These are phyloP conservation scores for Protosalanx chinensis DNA, from an alignment of 2,797 vertebrate genomes.

Conservation along the genomic window DNA sequence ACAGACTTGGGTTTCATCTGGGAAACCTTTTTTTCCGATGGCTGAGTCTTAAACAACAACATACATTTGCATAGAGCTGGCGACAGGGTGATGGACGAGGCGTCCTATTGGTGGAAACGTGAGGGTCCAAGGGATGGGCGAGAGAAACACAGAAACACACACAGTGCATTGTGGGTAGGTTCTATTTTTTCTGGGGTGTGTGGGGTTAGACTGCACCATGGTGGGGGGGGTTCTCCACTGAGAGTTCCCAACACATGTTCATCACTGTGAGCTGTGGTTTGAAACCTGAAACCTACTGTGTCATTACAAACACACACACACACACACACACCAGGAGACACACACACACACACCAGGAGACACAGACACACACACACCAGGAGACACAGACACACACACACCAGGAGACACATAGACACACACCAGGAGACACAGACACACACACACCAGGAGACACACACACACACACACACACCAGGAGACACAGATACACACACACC, in stretches of 20 bases:
- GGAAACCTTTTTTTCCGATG: constrained; percentile 11
- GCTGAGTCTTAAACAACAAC: background rate
- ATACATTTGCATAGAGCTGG: constrained; percentile 8
- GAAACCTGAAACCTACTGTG: background rate
- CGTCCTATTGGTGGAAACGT: constrained; percentile 40
- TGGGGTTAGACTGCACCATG: background rate
- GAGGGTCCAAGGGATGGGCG: constrained; percentile 13
- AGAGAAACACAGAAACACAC: background rate
- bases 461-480: background rate
- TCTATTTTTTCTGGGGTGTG: background rate
- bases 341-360: background rate
- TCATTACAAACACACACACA: background rate
- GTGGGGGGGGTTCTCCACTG: background rate
- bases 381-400: background rate
- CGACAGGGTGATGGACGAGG: constrained; percentile 39
- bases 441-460: background rate
- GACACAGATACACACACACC: background rate
- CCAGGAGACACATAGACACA: background rate
- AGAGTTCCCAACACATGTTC: too few relatives aligned
- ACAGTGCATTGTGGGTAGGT: background rate
- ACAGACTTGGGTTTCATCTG: constrained; percentile 22
- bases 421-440: background rate
- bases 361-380: background rate
- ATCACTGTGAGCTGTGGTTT: background rate
- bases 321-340: background rate